These are phyloP conservation scores for Onychomys torridus DNA, from an alignment of 2,797 vertebrate genomes.

Conservation along the genomic window DNA sequence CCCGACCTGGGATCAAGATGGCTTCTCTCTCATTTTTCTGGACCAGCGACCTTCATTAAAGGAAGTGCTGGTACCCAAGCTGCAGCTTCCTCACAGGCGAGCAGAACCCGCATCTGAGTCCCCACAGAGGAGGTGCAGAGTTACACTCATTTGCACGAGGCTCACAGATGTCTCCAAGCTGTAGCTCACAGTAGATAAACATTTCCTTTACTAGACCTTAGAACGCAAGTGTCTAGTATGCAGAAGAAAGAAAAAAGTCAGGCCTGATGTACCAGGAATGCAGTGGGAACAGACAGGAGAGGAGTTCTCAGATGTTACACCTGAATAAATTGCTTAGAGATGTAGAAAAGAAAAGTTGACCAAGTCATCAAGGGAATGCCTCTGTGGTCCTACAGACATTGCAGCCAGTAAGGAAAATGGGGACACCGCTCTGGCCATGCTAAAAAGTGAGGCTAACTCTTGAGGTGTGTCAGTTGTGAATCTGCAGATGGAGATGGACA, in stretches of 20 bases:
- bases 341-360: not conserved
- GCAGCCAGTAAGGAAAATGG: not conserved
- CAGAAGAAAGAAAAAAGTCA: not conserved
- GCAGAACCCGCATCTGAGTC: not conserved
- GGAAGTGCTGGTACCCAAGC: not conserved
- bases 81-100: not conserved
- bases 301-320: not conserved
- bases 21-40: not conserved
- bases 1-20: not conserved
- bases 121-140: not conserved
- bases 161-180: not conserved
- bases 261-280: not conserved
- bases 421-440: not conserved
- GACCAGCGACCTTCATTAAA: not conserved
- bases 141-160: not conserved
- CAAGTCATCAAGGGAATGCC: not conserved
- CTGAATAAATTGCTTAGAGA: not conserved
- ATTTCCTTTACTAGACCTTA: not conserved
- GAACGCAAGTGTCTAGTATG: not conserved
- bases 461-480: too few relatives aligned
- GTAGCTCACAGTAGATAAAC: not conserved
- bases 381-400: slow-evolving; percentile 7
- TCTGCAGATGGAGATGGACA: not conserved
- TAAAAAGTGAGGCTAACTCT: not conserved
- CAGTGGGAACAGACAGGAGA: not conserved